Conservation (phyloP, 2,113 vertebrate genomes). For the Microtus montanus region DNA sequence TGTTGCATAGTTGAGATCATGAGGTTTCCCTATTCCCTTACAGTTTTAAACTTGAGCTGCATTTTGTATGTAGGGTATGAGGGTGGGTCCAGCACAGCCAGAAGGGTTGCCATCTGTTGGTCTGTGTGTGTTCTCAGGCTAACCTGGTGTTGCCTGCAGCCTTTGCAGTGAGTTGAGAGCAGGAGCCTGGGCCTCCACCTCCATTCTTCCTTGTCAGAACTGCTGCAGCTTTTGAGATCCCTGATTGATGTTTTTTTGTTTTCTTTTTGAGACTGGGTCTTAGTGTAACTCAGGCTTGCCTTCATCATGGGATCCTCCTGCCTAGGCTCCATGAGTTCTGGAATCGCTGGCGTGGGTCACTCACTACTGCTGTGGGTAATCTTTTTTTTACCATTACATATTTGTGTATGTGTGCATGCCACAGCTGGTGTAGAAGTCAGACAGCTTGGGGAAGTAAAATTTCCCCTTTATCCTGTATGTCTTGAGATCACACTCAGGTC, state of each 20-base stretch:
- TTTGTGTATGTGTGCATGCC: background rate
- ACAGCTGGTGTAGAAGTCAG: background rate
- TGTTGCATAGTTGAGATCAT: background rate
- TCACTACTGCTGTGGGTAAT: background rate
- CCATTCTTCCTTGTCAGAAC: background rate
- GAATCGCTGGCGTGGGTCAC: background rate
- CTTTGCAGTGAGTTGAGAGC: background rate
- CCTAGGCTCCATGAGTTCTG: background rate
- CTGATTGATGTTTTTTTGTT: background rate
- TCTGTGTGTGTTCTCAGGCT: background rate
- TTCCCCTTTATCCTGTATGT: background rate
- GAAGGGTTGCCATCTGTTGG: background rate
- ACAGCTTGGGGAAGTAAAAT: background rate
- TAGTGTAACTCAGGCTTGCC: background rate
- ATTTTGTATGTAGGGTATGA: background rate
- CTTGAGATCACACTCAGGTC: background rate
- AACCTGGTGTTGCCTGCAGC: no score
- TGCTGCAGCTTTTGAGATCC: background rate
- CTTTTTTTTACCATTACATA: background rate
- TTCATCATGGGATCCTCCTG: background rate
- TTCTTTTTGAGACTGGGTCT: background rate
- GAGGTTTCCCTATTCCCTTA: background rate
- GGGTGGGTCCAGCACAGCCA: background rate
- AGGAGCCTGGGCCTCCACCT: background rate
- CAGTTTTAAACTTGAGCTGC: background rate